Evolutionary conservation across 2,888 invertebrate genomes (phyloP), one percentile per base, ranked within the genome.

Genomic region (Pseudococcus viburni): DNA sequence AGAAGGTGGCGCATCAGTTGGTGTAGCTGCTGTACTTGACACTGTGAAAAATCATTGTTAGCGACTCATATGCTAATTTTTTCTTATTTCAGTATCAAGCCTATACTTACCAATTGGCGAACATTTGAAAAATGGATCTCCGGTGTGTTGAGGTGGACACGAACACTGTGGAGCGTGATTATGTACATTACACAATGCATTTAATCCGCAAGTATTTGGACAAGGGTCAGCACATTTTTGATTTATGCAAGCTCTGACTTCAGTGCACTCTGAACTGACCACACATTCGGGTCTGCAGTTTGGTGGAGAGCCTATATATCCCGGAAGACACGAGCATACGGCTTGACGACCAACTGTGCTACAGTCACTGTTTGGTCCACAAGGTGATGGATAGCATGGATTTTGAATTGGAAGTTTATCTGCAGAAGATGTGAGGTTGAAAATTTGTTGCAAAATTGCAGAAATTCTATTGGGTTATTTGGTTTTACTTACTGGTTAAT

Each of bases 101-200:
- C 12, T 51, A 12, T 86, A 89, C 94, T 94, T 94, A 96, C 95
- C 93, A 90, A 93, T 93, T 90, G 93, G 93, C 86, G 94, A 93
- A 91, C 97, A 97, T 91, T 94, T 94, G 4, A 94, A 94, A 91
- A 96, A 96, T 87, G 97, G 96, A 94, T 97, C 96, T 83, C 97
- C 97, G 64, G 95, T 95, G 92, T 94, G 95, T n/a, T 96, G 95
- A 73, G 94, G 93, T 83, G 96, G 95, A 90, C 97, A 97, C 5
- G 96, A 95, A 91, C 97, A 97, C 89, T 96, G 96, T 5, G 97
- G 96, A 91, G 95, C 96, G 91, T 97, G 97, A 91, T 96, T 96
- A 91, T 95, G 95, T 0, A 95, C 95, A 84, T 94, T 94, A 91
- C 97, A 97, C 90, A 95, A 94, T 1, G 97, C 96, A 90, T 95